phyloP scores from a whole-genome alignment of 1,140 invertebrate genomes.

The Zaprionus ghesquierei region DNA sequence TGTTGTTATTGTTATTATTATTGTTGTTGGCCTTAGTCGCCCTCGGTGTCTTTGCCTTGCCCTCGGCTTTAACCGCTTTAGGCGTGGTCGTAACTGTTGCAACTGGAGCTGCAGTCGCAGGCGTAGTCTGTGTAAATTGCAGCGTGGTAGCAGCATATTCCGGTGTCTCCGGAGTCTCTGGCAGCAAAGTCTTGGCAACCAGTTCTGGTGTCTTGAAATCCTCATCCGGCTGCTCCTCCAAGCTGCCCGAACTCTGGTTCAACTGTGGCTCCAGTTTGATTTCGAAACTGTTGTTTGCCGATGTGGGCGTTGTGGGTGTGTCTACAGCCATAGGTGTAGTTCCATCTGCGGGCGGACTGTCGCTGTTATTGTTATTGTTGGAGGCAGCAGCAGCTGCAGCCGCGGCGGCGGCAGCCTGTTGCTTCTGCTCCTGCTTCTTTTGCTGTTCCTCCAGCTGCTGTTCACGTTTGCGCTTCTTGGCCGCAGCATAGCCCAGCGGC shows the following conservation, averaged over 20 bases:
- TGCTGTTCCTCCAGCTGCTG: conserved; percentile 91
- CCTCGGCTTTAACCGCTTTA: conserved; percentile 26
- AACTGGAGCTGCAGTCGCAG: conserved; percentile 24
- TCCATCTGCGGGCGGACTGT: conserved; percentile 57
- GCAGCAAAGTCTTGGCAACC: conserved; percentile 76
- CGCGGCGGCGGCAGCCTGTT: conserved; percentile 83
- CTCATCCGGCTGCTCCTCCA: conserved; percentile 61
- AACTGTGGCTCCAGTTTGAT: conserved; percentile 69
- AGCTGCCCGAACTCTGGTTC: conserved; percentile 63
- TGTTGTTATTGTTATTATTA: conserved; percentile 44
- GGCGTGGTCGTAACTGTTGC: conserved; percentile 17
- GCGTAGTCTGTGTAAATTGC: conserved; percentile 56
- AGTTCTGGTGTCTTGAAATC: conserved; percentile 52
- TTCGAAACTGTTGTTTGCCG: conserved; percentile 69
- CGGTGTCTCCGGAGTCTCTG: conserved; percentile 79
- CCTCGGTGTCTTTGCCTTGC: conserved; percentile 43
- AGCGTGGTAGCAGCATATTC: conserved; percentile 76
- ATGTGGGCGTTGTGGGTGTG: conserved; percentile 64
- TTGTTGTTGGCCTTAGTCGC: conserved; percentile 64
- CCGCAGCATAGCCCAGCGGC: conserved; percentile 88
- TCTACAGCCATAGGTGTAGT: conserved; percentile 29
- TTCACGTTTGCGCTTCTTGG: conserved; percentile 85
- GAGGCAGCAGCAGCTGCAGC: conserved; percentile 51
- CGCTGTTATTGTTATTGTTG: conserved; percentile 62
- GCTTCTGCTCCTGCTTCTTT: conserved; percentile 87